phyloP scores from a whole-genome alignment of 2,888 invertebrate species.

The Ectemnius cavifrons region DNA sequence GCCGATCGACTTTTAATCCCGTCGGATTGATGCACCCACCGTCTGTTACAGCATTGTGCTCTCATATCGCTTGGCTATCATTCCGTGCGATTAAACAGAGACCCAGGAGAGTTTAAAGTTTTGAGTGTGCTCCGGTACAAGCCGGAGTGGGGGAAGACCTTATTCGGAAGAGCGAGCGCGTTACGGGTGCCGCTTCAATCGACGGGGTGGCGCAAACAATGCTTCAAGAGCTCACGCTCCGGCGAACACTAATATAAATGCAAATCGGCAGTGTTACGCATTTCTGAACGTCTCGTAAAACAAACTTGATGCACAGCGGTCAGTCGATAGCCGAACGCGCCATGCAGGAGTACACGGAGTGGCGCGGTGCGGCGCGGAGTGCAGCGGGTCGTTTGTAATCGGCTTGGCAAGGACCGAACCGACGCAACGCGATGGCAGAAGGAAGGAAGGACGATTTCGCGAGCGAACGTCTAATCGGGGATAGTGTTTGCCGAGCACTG shows the following conservation, averaged over 20 bases:
- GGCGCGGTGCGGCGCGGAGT: constrained; percentile 5
- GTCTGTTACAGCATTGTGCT: constrained; percentile 42
- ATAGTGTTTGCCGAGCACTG: constrained; percentile 46
- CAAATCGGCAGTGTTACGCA: constrained; percentile 64
- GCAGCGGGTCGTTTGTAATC: neutral
- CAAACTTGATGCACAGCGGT: constrained; percentile 51
- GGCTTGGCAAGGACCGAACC: neutral
- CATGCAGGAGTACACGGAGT: no score
- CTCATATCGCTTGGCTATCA: constrained; percentile 64
- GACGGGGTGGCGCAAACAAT: constrained; percentile 66
- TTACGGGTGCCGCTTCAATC: constrained; percentile 56
- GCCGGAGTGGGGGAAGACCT: neutral
- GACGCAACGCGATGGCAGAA: neutral
- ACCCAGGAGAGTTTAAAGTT: constrained; percentile 62
- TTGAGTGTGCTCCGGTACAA: constrained; percentile 22
- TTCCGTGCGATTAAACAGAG: constrained; percentile 69
- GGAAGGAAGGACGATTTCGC: constrained; percentile 19
- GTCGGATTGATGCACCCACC: constrained; percentile 40
- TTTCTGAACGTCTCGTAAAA: constrained; percentile 60
- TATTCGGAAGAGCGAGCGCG: constrained; percentile 35
- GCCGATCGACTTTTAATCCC: constrained; percentile 59
- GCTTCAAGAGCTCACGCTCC: constrained; percentile 63
- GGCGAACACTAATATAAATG: constrained; percentile 73
- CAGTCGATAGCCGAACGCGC: constrained; percentile 15
- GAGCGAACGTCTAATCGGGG: constrained; percentile 38